These are phyloP conservation scores for Holacanthella duospinosa DNA, from an alignment of 2,888 invertebrate species.

Conservation along the genomic window DNA sequence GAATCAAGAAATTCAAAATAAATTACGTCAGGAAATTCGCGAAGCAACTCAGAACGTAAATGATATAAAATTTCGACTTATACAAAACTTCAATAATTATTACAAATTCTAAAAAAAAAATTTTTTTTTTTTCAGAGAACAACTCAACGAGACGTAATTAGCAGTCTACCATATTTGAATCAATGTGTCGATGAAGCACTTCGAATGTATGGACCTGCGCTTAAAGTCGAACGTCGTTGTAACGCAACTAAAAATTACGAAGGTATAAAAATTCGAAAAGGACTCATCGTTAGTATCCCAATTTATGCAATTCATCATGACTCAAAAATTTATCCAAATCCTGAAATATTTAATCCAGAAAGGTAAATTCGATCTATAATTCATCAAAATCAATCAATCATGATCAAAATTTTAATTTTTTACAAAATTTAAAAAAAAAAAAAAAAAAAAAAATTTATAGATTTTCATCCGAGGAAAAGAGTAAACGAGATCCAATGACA, in stretches of 20 bases:
- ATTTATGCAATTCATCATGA: constrained; percentile 8
- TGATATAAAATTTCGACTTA: too few relatives aligned
- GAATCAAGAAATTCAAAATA: too few relatives aligned
- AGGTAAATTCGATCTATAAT: background rate
- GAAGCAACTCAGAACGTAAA: too few relatives aligned
- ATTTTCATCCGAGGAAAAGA: background rate
- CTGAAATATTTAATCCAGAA: constrained; percentile 1
- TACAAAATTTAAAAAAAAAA: too few relatives aligned
- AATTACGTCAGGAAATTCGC: too few relatives aligned
- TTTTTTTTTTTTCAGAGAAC: too few relatives aligned
- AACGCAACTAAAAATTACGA: background rate
- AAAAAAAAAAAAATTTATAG: background rate
- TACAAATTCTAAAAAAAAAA: background rate
- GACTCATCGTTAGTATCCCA: background rate
- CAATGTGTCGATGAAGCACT: constrained; percentile 4
- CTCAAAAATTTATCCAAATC: background rate
- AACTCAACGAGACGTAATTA: background rate
- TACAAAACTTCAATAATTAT: background rate
- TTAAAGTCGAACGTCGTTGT: background rate
- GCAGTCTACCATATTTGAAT: background rate
- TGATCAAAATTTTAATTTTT: background rate
- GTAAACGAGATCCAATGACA: constrained; percentile 1
- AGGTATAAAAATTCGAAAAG: background rate
- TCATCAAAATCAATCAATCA: too few relatives aligned
- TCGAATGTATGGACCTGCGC: background rate